Evolutionary conservation across 1,140 invertebrate species (phyloP), one percentile per base, ranked within the genome.

Genomic region (Centruroides sculpturatus): DNA sequence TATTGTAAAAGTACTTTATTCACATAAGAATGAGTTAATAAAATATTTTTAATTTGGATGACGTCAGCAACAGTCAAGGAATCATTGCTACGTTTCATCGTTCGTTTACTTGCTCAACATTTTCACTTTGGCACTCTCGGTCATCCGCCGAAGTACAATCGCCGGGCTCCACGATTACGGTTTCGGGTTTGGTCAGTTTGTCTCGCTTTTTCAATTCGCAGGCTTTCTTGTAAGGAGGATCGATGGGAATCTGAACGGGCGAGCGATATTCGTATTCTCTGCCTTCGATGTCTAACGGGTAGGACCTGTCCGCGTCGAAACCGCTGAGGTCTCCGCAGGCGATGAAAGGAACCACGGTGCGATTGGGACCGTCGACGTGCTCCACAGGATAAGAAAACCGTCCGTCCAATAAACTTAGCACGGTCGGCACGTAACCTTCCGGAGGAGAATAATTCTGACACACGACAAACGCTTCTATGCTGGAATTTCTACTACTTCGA

Each of bases 401-500:
- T 53, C 7, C 1, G 47, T 60, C 59, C 46, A 92, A 76, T 36
- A 92, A 88, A 75, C 94, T 95, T 3, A 87, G 79, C 82, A 95
- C 87, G 60, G 85, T 89, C 12, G 93, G 92, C 59, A 81, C 75
- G 71, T 92, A 98, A 3, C 81, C 89, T 10, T 81, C 72, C 1
- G 93, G 92, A 57, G 88, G 87, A 5, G 71, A 74, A 71, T 93
- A 98, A 48, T 86, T 79, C 72, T 85, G 80, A 70, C 92, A 97
- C 2, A 98, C 89, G 35, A 95, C 89, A 82, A 98, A 98, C 3
- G 93, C 86, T 76, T 98, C 84, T 80, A 97, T 95, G 74, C 92
- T 97, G 0, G 93, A 98, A 76, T 93, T 94, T 59, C 94, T 78
- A 8, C 90, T 95, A 69, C 92, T 95, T 53, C 83, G 82, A 6